phyloP scores from a whole-genome alignment of 2,888 invertebrate genomes.

The Phortica magna region DNA sequence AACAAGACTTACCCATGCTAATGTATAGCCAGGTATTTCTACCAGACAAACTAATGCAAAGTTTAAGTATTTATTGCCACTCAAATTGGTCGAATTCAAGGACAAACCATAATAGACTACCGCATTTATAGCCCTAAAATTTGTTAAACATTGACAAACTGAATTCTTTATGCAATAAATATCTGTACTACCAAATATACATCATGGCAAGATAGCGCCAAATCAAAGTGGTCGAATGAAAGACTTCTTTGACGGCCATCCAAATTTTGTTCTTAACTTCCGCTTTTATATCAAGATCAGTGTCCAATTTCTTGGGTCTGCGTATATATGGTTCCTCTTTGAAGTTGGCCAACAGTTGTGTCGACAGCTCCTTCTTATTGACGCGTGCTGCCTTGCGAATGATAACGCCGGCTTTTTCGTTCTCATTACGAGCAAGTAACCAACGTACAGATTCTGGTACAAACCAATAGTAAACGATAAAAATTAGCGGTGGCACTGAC shows the following conservation, averaged over 20 bases:
- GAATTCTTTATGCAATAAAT: neutral
- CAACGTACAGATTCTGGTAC: slow-evolving; percentile 84
- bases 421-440: slow-evolving; percentile 81
- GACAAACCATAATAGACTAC: slow-evolving; percentile 85
- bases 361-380: slow-evolving; percentile 79
- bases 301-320: slow-evolving; percentile 15
- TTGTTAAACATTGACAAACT: neutral
- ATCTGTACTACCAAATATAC: slow-evolving; percentile 78
- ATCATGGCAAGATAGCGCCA: slow-evolving; percentile 78
- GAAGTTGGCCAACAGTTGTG: slow-evolving; percentile 77
- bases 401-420: slow-evolving; percentile 80
- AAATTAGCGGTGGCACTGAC: slow-evolving; percentile 81
- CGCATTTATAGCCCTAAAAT: slow-evolving; percentile 81
- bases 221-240: slow-evolving; percentile 78
- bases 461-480: slow-evolving; percentile 82
- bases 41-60: slow-evolving; percentile 82
- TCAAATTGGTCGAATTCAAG: slow-evolving; percentile 82
- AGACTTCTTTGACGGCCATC: slow-evolving; percentile 77
- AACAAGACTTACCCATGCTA: slow-evolving; percentile 77
- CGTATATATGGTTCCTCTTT: slow-evolving; percentile 50
- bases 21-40: slow-evolving; percentile 81
- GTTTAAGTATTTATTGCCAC: slow-evolving; percentile 84
- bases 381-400: slow-evolving; percentile 80
- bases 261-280: slow-evolving; percentile 73
- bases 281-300: slow-evolving; percentile 26